These are phyloP conservation scores for Hypercompe scribonia DNA, from an alignment of 2,888 invertebrate species.

Conservation along the genomic window DNA sequence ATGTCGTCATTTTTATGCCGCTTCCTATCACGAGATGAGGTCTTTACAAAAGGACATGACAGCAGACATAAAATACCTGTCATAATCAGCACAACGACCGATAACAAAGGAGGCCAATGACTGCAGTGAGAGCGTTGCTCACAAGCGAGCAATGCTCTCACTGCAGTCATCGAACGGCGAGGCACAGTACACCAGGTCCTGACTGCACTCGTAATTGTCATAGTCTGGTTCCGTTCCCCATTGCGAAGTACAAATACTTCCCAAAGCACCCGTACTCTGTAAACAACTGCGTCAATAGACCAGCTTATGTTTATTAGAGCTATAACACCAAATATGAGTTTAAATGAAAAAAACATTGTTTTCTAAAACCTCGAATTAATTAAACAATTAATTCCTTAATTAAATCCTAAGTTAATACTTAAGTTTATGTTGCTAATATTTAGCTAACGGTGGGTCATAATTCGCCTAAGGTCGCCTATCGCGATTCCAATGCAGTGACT, in stretches of 20 bases:
- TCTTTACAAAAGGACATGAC: neutral
- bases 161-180: neutral
- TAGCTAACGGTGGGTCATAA: neutral
- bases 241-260: neutral
- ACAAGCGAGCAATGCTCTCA: too few species aligned
- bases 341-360: too few species aligned
- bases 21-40: neutral
- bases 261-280: neutral
- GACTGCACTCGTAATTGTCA: neutral
- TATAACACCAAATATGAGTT: neutral
- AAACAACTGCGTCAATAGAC: neutral
- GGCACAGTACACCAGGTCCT: too few species aligned
- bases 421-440: neutral
- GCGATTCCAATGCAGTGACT: neutral
- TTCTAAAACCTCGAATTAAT: too few species aligned
- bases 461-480: too few species aligned
- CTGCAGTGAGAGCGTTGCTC: neutral
- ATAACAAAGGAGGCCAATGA: neutral
- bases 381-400: too few species aligned
- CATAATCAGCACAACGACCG: neutral
- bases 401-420: too few species aligned
- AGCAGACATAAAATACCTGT: neutral
- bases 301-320: neutral
- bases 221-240: neutral
- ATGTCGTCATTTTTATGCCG: neutral